phyloP scores from a whole-genome alignment of 1,140 invertebrate genomes.

The Stegodyphus mimosarum region DNA sequence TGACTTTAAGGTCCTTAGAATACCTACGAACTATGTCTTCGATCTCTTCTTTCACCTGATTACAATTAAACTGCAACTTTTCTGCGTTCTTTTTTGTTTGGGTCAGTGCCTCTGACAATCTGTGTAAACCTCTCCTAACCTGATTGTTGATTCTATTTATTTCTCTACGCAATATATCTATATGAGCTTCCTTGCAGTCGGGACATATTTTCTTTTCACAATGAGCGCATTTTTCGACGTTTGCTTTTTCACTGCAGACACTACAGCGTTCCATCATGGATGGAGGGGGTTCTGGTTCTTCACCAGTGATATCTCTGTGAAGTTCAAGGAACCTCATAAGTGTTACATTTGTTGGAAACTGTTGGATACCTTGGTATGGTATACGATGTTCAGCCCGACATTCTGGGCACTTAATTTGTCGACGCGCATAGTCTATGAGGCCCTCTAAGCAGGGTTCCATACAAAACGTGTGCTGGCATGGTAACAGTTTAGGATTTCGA shows the following conservation, averaged over 20 bases:
- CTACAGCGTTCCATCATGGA: conserved; percentile 70
- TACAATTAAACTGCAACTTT: conserved; percentile 85
- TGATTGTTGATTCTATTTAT: conserved; percentile 83
- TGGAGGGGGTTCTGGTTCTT: conserved; percentile 65
- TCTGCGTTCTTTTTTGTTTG: conserved; percentile 87
- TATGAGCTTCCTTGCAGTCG: conserved; percentile 91
- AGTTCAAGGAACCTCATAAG: conserved; percentile 94
- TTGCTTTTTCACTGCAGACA: conserved; percentile 94
- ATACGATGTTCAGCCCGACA: conserved; percentile 97
- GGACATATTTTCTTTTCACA: conserved; percentile 92
- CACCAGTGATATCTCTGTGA: conserved; percentile 91
- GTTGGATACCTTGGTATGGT: conserved; percentile 94
- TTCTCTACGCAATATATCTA: conserved; percentile 94
- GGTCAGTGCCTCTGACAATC: conserved; percentile 84
- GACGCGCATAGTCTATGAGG: conserved; percentile 91
- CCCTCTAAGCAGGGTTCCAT: conserved; percentile 98
- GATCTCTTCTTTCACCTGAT: conserved; percentile 88
- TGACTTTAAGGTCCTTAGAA: conserved; percentile 85
- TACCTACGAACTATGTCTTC: conserved; percentile 90
- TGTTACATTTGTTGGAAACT: conserved; percentile 96
- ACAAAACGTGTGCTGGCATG: conserved; percentile 99
- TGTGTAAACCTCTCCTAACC: conserved; percentile 83
- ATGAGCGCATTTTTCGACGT: conserved; percentile 88
- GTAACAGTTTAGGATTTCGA: conserved; percentile 94
- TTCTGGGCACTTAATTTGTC: conserved; percentile 99